Evolutionary conservation across 2,888 invertebrate species (phyloP), one percentile per base, ranked within the genome.

Genomic region (Aplocera efformata): DNA sequence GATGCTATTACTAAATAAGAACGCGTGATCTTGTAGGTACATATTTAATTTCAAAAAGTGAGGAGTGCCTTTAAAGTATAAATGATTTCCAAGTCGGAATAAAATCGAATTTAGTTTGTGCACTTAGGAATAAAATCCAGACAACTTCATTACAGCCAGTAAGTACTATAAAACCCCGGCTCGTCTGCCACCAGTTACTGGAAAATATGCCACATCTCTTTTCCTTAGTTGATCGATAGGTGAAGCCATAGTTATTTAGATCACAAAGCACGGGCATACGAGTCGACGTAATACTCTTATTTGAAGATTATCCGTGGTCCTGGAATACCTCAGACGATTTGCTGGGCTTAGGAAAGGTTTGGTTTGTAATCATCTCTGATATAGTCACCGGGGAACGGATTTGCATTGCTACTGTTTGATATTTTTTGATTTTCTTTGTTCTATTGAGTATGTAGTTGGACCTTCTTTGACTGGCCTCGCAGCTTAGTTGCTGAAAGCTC

Each of bases 251-350:
- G 60, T 70, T 75, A 73, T 76, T 76, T 67, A 64, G 73, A 72
- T 72, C 69, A 78, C 79, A 76, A 76, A 73, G 77, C 76, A 69
- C 63, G 71, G 61, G 61, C 58, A 49, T 57, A 56, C 58, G 53
- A 67, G 63, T 65, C 66, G 63, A 62, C 56, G 70, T 80, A 80
- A 80, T 80, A 79, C 77, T 75, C 79, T 80, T 81, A 81, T 79
- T 80, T 79, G 74, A 78, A 75, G 79, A 72, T 79, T 72, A 80
- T 80, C 79, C 65, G 50, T 58, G 53, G 65, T 68, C 67, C 65
- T 62, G 43, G 66, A 60, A 67, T 67, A 63, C 66, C 63, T 63
- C 57, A 54, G 63, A 55, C 71, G 66, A 66, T 69, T 64, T 68
- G 59, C 48, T 51, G 47, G 58, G 53, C 58, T 51, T 48, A 26